Evolutionary conservation across 2,113 vertebrate species (phyloP), one percentile per base, ranked within the genome.

Genomic region (Galemys pyrenaicus): DNA sequence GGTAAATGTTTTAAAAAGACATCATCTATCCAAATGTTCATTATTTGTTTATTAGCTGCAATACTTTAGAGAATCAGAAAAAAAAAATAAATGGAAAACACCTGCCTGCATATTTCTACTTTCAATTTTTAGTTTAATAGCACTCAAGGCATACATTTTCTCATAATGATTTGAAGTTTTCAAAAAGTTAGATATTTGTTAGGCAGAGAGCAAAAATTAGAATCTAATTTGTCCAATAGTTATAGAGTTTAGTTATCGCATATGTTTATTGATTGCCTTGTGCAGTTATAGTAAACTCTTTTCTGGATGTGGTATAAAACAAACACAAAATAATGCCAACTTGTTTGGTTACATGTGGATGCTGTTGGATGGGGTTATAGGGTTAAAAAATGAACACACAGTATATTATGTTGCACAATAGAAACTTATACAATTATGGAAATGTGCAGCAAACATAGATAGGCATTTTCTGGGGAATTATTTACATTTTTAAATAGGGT

Each of bases 81-180:
- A 39, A 62, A 39, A 74, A 68, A 51, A 87, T 82, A 90, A 87
- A 44, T 56, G 44, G 51, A 58, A 92, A 91, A 46, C 20, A 68
- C 28, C n/a, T 79, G 46, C 56, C 9, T 35, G 39, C 58, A 74
- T 62, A 44, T n/a, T 62, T 3, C 15, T 37, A 26, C 13, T 46
- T 88, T 86, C 91, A 78, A 44, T 86, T 82, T 78, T 68, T 46
- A 86, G 0, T 71, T 93, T 89, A 95, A 79, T 54, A 79, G 26
- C 19, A 82, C 64, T 91, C 35, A 65, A 81, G 51, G 9, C n/a
- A 91, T 28, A 56, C 4, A 28, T 67, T 81, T 64, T 89, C 9
- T 11, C 9, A 17, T 30, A 46, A 74, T 73, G 17, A 82, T 70
- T 74, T 68, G 39, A 32, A 10, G 68, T 15, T 87, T 20, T 82